Conservation (phyloP, 2,113 vertebrate species). For the Halcyon malimbica region DNA sequence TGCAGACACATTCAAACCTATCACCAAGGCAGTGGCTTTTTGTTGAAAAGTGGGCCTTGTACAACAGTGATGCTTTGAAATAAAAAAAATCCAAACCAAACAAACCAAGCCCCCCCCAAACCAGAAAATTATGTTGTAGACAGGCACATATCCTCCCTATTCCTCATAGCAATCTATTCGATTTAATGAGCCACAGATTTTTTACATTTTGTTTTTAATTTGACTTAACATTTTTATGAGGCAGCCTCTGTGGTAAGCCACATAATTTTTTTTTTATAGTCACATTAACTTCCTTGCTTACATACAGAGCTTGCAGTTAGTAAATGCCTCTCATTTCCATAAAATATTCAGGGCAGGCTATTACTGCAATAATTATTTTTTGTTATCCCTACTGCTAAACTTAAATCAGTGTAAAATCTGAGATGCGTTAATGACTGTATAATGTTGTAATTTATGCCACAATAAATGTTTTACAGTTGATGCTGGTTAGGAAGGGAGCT, state of each 20-base stretch:
- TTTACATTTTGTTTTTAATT: conserved; percentile 80
- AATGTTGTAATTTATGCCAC: conserved; percentile 75
- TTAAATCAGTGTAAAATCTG: conserved; percentile 82
- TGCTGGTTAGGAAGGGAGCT: conserved; percentile 59
- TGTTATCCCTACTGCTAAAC: conserved; percentile 77
- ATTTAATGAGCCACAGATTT: conserved; percentile 77
- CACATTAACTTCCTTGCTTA: conserved; percentile 75
- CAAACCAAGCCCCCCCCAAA: background rate
- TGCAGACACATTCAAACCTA: background rate
- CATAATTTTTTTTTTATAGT: conserved; percentile 79
- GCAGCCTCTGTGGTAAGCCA: conserved; percentile 75
- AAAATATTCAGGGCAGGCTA: conserved; percentile 83
- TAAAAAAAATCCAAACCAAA: background rate
- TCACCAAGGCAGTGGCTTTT: background rate
- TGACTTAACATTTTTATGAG: conserved; percentile 82
- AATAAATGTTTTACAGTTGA: conserved; percentile 75
- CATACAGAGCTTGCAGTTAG: conserved; percentile 68
- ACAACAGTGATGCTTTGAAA: background rate
- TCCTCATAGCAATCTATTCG: conserved; percentile 51
- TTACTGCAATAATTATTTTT: conserved; percentile 80
- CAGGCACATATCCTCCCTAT: conserved; percentile 1
- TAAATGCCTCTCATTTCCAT: conserved; percentile 81
- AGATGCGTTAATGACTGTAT: conserved; percentile 78
- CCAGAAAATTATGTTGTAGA: conserved; percentile 8
- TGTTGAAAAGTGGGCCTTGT: background rate